Evolutionary conservation across 2,113 vertebrate species (phyloP), one percentile per base, ranked within the genome.

Genomic region (Forbesichthys papilliferus): DNA sequence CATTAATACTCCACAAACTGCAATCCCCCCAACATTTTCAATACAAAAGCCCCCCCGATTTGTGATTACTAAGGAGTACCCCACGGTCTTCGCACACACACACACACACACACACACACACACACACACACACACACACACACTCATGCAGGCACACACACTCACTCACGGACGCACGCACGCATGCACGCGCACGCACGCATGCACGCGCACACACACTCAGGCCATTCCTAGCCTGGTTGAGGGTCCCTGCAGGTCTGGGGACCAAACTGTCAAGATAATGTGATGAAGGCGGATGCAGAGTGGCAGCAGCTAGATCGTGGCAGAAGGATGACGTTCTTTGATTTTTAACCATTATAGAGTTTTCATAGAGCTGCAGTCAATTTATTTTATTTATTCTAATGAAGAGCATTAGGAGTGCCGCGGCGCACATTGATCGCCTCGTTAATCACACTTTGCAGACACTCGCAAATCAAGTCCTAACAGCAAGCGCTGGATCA

Each of bases 311-410:
- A 94, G 93, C 94, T 94, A 95, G 96, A 96, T 96, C 91, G 93
- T 92, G 93, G 93, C 92, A 87, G 91, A 91, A 83, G 89, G 89
- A 93, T 96, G 95, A 98, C 95, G 95, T 96, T 96, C 96, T 91
- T 96, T 95, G 95, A 97, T 96, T 94, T 97, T 98, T 96, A 98
- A 98, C 97, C 98, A 96, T 99, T 98, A 97, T 95, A 96, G 95
- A 98, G 96, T 98, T 99, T 99, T 98, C 96, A 97, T 95, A 99
- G 96, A 98, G 96, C 96, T 95, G 95, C 97, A 98, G 96, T 98
- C 98, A 99, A 99, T 99, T 98, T 98, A 98, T 99, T 99, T 98
- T 99, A 99, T 99, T 98, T 99, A 99, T 99, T 99, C 96, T 98
- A 98, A 98, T 99, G 97, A 98, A 97, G 96, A 96, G 97, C 96